Evolutionary conservation across 2,113 vertebrate species (phyloP).

Genomic region (Cinclus cinclus): DNA sequence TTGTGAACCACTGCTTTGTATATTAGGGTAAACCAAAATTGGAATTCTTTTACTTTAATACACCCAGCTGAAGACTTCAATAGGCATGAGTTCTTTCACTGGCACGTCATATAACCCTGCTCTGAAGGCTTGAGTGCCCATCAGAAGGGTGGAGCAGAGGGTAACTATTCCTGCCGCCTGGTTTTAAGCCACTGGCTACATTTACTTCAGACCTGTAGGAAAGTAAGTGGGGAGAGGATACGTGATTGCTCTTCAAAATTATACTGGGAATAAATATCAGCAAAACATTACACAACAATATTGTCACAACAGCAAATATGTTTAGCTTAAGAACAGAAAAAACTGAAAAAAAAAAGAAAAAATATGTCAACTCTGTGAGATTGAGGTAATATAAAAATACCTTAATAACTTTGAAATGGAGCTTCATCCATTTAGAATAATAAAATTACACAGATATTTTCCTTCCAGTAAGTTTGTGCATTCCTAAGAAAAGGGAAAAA

Average conservation of each 20-base stretch:
- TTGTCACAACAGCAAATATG: not conserved
- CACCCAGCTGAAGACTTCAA: not conserved
- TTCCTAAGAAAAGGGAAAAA: not conserved
- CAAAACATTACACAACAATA: not conserved
- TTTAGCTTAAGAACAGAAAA: not conserved
- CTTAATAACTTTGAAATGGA: not conserved
- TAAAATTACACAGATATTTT: not conserved
- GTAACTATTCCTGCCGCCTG: not conserved
- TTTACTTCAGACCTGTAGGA: not conserved
- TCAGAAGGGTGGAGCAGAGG: constrained; percentile 22
- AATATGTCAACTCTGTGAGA: not conserved
- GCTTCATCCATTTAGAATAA: not conserved
- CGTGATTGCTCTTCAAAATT: not conserved
- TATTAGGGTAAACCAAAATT: constrained; percentile 3
- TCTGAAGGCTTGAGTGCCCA: not conserved
- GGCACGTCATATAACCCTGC: not conserved
- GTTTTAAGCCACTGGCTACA: not conserved
- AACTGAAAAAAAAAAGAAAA: not conserved
- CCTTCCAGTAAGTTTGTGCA: not conserved
- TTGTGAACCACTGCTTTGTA: not conserved
- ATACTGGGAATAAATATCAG: not conserved
- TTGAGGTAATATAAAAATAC: not conserved
- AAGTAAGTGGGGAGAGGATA: not conserved
- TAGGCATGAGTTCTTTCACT: not conserved
- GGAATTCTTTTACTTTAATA: not conserved